Evolutionary conservation across 64 coral and sea anemone species (phyloP).

Genomic region (Catalaphyllia jardinei): DNA sequence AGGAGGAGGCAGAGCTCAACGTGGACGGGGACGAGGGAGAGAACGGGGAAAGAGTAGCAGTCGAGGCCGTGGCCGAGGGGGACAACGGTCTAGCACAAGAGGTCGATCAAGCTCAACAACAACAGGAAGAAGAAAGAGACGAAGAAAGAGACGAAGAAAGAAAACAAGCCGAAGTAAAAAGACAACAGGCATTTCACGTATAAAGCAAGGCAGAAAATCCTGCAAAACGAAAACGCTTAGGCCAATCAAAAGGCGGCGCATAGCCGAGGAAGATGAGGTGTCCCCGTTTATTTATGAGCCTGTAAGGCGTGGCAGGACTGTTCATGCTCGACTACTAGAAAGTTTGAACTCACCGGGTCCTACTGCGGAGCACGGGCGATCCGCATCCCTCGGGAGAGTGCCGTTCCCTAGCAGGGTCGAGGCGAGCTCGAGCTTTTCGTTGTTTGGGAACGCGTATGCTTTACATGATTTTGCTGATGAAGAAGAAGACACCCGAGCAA

Average conservation of each 20-base stretch:
- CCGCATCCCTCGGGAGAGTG: slow-evolving; percentile 35
- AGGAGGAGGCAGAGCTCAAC: slow-evolving; percentile 3
- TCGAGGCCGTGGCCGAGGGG: slow-evolving; percentile 23
- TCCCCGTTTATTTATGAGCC: slow-evolving; percentile 29
- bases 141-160: background rate
- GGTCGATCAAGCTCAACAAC: slow-evolving; percentile 35
- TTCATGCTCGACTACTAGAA: slow-evolving; percentile 56
- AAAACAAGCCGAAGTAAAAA: slow-evolving; percentile 20
- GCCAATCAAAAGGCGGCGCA: slow-evolving; percentile 21
- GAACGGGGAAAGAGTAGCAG: slow-evolving; percentile 35
- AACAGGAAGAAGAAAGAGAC: slow-evolving; percentile 26
- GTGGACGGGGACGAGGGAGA: slow-evolving; percentile 11
- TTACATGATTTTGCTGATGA: slow-evolving; percentile 50
- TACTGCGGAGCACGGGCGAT: slow-evolving; percentile 45
- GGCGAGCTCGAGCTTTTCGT: slow-evolving; percentile 59
- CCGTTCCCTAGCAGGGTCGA: slow-evolving; percentile 75
- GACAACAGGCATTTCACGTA: background rate
- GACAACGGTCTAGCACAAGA: slow-evolving; percentile 35
- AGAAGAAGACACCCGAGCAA: background rate
- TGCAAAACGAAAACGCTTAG: slow-evolving; percentile 22
- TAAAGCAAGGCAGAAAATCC: background rate
- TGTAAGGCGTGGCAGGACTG: slow-evolving; percentile 48
- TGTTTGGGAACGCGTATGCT: slow-evolving; percentile 73
- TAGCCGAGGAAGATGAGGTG: slow-evolving; percentile 24
- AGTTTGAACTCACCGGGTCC: slow-evolving; percentile 55